Base-by-base conservation (phyloP, 2,888 invertebrate genomes). In the Philereme transversata region DNA sequence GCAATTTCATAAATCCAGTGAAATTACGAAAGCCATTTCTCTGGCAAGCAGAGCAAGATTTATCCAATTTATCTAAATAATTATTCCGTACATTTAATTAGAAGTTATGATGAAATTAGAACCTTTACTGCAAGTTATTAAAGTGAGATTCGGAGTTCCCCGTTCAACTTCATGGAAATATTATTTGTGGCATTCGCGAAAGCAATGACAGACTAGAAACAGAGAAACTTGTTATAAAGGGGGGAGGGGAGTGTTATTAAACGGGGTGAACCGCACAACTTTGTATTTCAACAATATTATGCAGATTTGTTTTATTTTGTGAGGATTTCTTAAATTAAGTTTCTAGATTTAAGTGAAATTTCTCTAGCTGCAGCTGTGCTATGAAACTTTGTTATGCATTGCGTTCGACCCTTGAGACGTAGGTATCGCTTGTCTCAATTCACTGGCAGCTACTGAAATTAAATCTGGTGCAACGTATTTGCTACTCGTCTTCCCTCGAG, bases 311-410 rank as follows among this genome's bases (percentile, higher is more conserved):
- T 57, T 51, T 55, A 58, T 59, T 59, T 63, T 59, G 56, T 51
- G 59, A 38, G 63, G 59, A 59, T 63, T 63, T 41, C 52, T 56
- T 45, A 63, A 63, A 63, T 59, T 59, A 63, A 63, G 63, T 63
- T 63, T 63, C 47, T 41, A 63, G 59, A 63, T 59, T 63, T 52
- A 46, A 59, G 56, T 45, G 52, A 33, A 56, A 52, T 46, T 59
- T 59, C 41, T 56, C 48, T 49, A 58, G 62, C 48, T 52, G 59
- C 55, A 63, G 56, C 54, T 51, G 33, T 55, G 43, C 52, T 62
- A 55, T 59, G 49, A 48, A 59, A 63, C 48, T 63, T 59, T 51
- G 59, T 45, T 59, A 58, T 58, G 62, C 50, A 55, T 52, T 52
- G 51, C 38, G 49, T 48, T 54, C 49, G 43, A 49, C 49, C 45